phyloP scores from a whole-genome alignment of 2,888 invertebrate species.

The Himalopsyche kuldschensis region DNA sequence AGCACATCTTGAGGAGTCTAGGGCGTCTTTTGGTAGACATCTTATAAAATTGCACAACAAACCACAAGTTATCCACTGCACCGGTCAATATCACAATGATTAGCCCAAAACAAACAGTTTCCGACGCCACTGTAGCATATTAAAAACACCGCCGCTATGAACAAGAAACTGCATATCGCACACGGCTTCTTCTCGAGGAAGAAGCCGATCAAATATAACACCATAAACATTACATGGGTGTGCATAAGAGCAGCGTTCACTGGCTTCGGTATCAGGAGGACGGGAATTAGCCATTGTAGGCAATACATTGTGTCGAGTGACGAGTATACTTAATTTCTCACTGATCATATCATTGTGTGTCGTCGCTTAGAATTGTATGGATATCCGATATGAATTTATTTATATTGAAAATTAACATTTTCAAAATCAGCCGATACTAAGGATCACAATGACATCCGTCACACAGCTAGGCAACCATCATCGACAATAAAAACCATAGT shows the following conservation, averaged over 20 bases:
- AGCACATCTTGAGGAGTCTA: not conserved
- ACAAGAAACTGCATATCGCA: slow-evolving; percentile 94
- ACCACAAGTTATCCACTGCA: slow-evolving; percentile 6
- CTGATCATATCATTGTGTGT: not conserved
- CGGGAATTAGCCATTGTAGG: slow-evolving; percentile 96
- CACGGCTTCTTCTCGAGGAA: slow-evolving; percentile 97
- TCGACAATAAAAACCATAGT: too few species aligned
- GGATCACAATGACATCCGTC: not conserved
- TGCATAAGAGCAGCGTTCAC: slow-evolving; percentile 94
- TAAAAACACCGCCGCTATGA: slow-evolving; percentile 88
- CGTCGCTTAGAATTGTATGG: not conserved
- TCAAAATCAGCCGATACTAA: not conserved
- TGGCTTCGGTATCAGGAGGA: slow-evolving; percentile 95
- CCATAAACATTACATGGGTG: slow-evolving; percentile 97
- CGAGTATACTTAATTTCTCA: not conserved
- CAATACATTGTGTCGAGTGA: slow-evolving; percentile 75
- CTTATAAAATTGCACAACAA: not conserved
- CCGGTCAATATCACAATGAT: slow-evolving; percentile 41
- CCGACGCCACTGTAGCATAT: slow-evolving; percentile 96
- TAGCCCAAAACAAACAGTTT: slow-evolving; percentile 90
- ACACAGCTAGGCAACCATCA: not conserved
- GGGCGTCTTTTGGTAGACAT: not conserved
- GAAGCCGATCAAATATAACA: slow-evolving; percentile 93
- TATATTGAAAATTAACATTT: not conserved
- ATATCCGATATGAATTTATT: not conserved